Percentiles rank a stretch among this genome's conserved stretches.
Conservation (phyloP, 2,888 invertebrate genomes). For the Meganola albula region DNA sequence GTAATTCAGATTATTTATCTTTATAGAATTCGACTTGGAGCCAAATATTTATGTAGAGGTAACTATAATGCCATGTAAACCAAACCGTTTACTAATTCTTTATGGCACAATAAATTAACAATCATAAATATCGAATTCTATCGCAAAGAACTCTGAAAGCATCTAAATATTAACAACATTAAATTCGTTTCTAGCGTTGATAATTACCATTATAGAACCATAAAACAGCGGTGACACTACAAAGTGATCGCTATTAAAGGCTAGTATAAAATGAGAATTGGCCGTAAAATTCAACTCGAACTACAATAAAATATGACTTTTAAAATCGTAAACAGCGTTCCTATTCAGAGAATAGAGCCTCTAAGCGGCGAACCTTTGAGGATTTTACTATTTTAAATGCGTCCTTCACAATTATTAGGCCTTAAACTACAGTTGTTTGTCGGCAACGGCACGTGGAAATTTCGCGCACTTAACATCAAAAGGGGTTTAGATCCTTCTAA, state of each 20-base stretch:
- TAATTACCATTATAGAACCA: slow-evolving; percentile 49
- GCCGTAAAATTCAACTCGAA: slow-evolving; percentile 53
- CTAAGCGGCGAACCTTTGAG: slow-evolving; percentile 34
- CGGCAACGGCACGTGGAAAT: slow-evolving; percentile 61
- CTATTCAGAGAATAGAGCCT: slow-evolving; percentile 43
- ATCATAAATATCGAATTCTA: slow-evolving; percentile 16
- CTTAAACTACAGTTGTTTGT: slow-evolving; percentile 46
- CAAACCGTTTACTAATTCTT: too few relatives aligned
- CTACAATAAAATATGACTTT: slow-evolving; percentile 61
- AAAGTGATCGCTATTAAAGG: slow-evolving; percentile 38
- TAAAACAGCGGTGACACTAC: slow-evolving; percentile 60
- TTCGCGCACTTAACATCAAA: slow-evolving; percentile 47
- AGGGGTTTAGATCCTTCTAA: slow-evolving; percentile 51
- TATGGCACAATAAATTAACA: slow-evolving; percentile 20
- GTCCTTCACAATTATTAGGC: slow-evolving; percentile 50
- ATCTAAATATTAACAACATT: slow-evolving; percentile 36
- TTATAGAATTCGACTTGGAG: too few relatives aligned
- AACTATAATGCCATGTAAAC: too few relatives aligned
- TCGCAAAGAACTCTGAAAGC: slow-evolving; percentile 35
- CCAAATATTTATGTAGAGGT: too few relatives aligned
- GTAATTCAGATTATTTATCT: too few relatives aligned
- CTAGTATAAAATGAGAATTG: slow-evolving; percentile 49
- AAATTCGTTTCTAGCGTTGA: slow-evolving; percentile 37
- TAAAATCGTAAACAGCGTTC: slow-evolving; percentile 49
- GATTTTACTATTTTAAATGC: slow-evolving; percentile 58